These are phyloP conservation scores for Falco berigora DNA, from an alignment of 2,797 vertebrate species.

Conservation along the genomic window DNA sequence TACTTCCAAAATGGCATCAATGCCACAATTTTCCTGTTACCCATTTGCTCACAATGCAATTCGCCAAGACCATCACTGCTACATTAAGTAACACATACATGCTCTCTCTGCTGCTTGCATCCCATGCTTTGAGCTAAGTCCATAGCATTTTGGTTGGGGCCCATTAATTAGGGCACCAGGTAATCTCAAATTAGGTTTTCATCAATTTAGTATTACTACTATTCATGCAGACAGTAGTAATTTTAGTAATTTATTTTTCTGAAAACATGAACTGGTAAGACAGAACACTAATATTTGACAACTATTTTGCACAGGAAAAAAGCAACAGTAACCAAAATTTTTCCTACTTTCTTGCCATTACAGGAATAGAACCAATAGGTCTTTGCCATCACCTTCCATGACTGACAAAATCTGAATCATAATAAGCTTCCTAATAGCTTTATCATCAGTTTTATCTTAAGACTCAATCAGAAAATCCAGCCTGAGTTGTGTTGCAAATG, in stretches of 20 bases:
- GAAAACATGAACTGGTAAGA: background rate
- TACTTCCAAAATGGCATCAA: background rate
- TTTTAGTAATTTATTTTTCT: background rate
- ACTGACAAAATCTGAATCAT: background rate
- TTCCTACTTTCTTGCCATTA: background rate
- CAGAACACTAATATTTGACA: background rate
- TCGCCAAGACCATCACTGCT: background rate
- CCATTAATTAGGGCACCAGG: background rate
- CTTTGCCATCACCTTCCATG: slow-evolving; percentile 56
- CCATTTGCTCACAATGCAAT: background rate
- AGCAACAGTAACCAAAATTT: background rate
- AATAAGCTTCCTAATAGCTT: background rate
- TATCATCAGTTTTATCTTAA: background rate
- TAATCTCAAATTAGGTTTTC: background rate
- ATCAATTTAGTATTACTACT: background rate
- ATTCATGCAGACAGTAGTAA: background rate
- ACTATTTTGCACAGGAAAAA: background rate
- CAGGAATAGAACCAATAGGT: slow-evolving; percentile 45
- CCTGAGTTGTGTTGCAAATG: background rate
- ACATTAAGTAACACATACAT: background rate
- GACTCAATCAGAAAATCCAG: background rate
- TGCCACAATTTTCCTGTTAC: background rate
- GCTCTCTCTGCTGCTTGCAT: background rate
- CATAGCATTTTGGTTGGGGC: background rate
- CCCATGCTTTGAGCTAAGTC: background rate